Evolutionary conservation across 2,113 vertebrate genomes (phyloP).

Genomic region (Stictonetta naevosa): DNA sequence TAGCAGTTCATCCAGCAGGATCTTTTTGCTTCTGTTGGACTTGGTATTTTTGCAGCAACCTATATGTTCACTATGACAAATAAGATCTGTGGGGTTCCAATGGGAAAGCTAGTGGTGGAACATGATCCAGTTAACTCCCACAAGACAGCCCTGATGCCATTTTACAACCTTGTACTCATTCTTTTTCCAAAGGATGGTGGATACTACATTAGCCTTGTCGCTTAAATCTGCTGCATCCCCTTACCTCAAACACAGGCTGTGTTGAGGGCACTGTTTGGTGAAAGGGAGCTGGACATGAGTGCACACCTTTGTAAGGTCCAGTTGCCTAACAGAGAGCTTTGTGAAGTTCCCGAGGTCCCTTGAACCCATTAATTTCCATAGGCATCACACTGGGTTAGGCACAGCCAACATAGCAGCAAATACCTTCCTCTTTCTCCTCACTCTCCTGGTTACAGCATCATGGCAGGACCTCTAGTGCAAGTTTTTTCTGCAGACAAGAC

Average conservation of each 20-base stretch:
- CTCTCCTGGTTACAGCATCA: background rate
- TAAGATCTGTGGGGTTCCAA: fast-evolving
- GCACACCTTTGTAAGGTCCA: background rate
- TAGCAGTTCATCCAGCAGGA: background rate
- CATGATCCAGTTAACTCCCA: background rate
- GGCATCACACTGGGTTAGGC: background rate
- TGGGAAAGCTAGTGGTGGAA: background rate
- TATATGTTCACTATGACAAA: fast-evolving
- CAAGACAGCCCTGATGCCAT: background rate
- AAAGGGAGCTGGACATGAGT: background rate
- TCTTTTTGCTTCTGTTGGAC: background rate
- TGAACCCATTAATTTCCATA: background rate
- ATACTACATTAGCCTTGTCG: background rate
- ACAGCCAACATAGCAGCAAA: background rate
- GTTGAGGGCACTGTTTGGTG: background rate
- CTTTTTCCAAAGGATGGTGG: background rate
- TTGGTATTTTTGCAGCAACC: background rate
- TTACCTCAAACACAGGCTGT: background rate
- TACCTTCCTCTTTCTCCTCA: background rate
- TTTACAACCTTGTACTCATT: background rate
- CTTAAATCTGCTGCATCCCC: background rate
- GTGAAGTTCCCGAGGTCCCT: background rate
- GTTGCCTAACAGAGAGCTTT: background rate
- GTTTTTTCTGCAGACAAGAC: background rate
- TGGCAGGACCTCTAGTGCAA: background rate